Percentiles rank a stretch among this genome's conserved stretches.
Evolutionary conservation across 2,113 vertebrate genomes (phyloP).

Genomic region (Heterotilapia buettikoferi): DNA sequence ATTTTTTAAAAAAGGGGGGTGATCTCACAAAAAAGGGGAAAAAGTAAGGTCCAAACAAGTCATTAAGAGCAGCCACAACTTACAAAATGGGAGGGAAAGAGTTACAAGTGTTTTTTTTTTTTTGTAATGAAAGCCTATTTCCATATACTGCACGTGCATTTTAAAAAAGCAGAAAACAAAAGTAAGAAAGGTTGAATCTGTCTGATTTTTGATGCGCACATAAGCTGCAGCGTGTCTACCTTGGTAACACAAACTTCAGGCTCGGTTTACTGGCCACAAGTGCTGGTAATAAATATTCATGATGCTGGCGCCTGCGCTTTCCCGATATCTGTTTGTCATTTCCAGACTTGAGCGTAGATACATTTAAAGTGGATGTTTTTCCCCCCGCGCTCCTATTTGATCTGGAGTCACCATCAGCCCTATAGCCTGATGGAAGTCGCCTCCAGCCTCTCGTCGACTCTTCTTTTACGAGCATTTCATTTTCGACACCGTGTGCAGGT

Average conservation of each 20-base stretch:
- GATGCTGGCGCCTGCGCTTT: constrained; percentile 59
- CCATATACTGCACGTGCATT: neutral
- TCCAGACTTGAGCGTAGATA: constrained; percentile 52
- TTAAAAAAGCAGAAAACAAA: neutral
- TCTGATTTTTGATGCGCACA: constrained; percentile 20
- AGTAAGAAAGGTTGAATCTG: neutral
- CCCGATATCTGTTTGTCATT: constrained; percentile 37
- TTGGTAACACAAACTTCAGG: constrained; percentile 56
- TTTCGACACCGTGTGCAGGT: constrained; percentile 1
- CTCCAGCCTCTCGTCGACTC: constrained; percentile 28
- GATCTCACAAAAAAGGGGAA: neutral
- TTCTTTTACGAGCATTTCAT: constrained; percentile 37
- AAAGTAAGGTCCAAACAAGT: neutral
- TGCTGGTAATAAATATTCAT: constrained; percentile 81
- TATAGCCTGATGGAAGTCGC: neutral
- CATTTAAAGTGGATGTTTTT: constrained; percentile 56
- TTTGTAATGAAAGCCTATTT: neutral
- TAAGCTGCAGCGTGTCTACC: constrained; percentile 34
- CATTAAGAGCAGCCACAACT: neutral
- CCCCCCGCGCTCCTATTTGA: constrained; percentile 26
- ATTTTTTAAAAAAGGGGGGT: accelerated
- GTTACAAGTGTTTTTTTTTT: neutral
- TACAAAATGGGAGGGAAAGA: neutral
- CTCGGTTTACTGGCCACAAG: constrained; percentile 64
- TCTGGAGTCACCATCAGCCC: constrained; percentile 1